phyloP scores from a whole-genome alignment of 2,888 invertebrate genomes.

The Falcaria lacertinaria region DNA sequence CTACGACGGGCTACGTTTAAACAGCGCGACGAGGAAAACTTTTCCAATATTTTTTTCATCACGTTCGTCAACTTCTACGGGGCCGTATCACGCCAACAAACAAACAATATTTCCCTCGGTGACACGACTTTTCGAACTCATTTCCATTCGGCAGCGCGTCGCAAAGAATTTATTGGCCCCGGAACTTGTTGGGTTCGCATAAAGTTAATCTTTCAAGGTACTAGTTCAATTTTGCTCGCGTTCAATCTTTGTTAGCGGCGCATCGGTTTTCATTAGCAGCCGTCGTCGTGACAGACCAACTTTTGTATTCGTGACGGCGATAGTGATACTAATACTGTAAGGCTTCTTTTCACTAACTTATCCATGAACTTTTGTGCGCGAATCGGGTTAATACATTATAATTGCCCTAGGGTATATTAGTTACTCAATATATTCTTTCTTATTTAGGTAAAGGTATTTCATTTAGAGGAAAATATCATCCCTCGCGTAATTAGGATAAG shows the following conservation, averaged over 20 bases:
- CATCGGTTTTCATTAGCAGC: slow-evolving; percentile 64
- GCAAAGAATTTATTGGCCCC: slow-evolving; percentile 49
- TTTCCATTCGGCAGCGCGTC: slow-evolving; percentile 54
- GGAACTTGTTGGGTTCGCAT: slow-evolving; percentile 28
- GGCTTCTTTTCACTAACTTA: slow-evolving; percentile 39
- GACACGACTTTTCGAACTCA: slow-evolving; percentile 58
- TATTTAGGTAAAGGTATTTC: not conserved
- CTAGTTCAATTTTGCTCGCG: slow-evolving; percentile 31
- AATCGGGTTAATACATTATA: slow-evolving; percentile 15
- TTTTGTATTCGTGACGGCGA: slow-evolving; percentile 30
- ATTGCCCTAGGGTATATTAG: not conserved
- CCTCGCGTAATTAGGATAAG: not conserved
- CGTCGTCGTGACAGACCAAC: slow-evolving; percentile 37
- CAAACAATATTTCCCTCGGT: slow-evolving; percentile 60
- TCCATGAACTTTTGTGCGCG: slow-evolving; percentile 31
- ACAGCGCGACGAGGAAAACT: slow-evolving; percentile 45
- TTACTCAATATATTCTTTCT: not conserved
- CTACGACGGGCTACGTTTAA: slow-evolving; percentile 36
- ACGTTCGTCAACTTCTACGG: slow-evolving; percentile 56
- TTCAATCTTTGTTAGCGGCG: slow-evolving; percentile 57
- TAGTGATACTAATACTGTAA: slow-evolving; percentile 32
- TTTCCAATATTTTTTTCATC: slow-evolving; percentile 73
- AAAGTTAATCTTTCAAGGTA: slow-evolving; percentile 39
- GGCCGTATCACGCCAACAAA: slow-evolving; percentile 57
- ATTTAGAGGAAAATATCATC: not conserved